Conservation (phyloP, 2,797 vertebrate genomes). For the Lagorchestes hirsutus region DNA sequence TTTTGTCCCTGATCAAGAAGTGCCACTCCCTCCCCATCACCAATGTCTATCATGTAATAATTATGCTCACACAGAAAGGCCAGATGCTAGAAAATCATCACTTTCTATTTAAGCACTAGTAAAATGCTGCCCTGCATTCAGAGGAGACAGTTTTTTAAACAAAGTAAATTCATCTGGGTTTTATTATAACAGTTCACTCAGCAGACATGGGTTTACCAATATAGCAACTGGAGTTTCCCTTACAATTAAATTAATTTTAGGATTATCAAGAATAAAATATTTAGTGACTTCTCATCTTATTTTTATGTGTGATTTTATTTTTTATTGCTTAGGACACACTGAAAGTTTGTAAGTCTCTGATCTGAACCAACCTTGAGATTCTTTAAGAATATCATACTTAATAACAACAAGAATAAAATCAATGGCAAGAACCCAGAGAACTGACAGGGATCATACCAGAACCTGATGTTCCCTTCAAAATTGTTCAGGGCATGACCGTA, state of each 20-base stretch:
- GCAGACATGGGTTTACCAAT: conserved; percentile 71
- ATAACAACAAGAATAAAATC: background rate
- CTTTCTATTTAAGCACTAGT: conserved; percentile 27
- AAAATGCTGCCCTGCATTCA: conserved; percentile 9
- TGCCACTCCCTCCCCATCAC: conserved; percentile 7
- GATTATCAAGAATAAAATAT: conserved; percentile 77
- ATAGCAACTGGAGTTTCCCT: conserved; percentile 63
- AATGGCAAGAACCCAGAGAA: background rate
- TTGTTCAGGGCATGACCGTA: background rate
- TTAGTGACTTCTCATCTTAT: conserved; percentile 62
- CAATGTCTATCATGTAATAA: conserved; percentile 34
- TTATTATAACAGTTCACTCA: conserved; percentile 76
- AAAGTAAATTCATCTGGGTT: conserved; percentile 72
- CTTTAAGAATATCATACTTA: background rate
- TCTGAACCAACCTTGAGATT: background rate
- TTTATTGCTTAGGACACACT: conserved; percentile 50
- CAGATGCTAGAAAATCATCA: conserved; percentile 55
- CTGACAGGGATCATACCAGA: background rate
- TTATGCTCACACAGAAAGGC: conserved; percentile 40
- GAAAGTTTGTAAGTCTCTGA: background rate
- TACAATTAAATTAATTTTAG: conserved; percentile 72
- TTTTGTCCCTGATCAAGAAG: background rate
- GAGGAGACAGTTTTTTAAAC: conserved; percentile 57
- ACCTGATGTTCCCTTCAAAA: background rate
- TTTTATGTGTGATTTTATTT: conserved; percentile 63